These are phyloP conservation scores for Papilio elwesi DNA, from an alignment of 2,888 invertebrate species.

Conservation along the genomic window DNA sequence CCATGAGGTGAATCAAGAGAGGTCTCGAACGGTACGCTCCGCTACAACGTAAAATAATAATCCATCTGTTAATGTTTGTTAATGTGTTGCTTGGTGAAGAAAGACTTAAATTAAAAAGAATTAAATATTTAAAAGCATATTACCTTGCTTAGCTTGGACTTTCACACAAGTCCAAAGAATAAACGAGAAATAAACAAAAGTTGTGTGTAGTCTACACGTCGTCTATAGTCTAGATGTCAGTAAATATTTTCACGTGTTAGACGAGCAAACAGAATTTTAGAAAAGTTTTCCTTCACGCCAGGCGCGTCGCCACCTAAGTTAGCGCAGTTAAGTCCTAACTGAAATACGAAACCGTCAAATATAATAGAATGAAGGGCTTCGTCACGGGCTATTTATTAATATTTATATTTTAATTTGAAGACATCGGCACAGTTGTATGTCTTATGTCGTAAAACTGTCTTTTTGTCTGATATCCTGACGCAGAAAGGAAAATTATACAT, in stretches of 20 bases:
- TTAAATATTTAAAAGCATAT: not conserved
- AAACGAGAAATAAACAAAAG: slow-evolving; percentile 16
- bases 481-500: too few relatives aligned
- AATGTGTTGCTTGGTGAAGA: too few relatives aligned
- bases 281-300: slow-evolving; percentile 10
- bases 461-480: too few relatives aligned
- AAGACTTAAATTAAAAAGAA: too few relatives aligned
- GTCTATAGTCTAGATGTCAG: slow-evolving; percentile 11
- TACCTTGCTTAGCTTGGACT: not conserved
- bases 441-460: too few relatives aligned
- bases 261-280: slow-evolving; percentile 27
- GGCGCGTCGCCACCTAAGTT: not conserved
- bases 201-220: slow-evolving; percentile 4
- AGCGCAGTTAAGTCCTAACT: not conserved
- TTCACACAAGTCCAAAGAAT: not conserved
- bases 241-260: slow-evolving; percentile 22
- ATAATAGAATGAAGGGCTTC: not conserved
- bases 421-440: too few relatives aligned
- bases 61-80: too few relatives aligned
- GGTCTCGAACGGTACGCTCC: too few relatives aligned
- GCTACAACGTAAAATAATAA: too few relatives aligned
- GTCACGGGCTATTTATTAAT: too few relatives aligned
- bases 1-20: too few relatives aligned
- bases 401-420: too few relatives aligned
- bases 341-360: not conserved